Base-by-base conservation (phyloP, 2,888 invertebrate species). In the Nasonia oneida region DNA sequence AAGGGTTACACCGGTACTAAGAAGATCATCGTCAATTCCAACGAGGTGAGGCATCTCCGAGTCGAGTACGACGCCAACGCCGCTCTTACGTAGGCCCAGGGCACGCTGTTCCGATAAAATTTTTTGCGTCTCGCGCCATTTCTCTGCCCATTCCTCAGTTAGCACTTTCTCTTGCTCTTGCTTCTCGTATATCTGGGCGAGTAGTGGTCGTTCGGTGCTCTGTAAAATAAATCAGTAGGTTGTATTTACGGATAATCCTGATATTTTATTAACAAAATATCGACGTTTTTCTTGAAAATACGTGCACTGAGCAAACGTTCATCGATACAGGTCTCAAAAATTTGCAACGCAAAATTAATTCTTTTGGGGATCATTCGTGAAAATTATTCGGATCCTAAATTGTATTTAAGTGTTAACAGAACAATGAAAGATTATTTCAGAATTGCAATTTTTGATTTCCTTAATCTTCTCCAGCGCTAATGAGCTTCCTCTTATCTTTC, bases 31-130 rank as follows among this genome's bases (percentile, higher is more conserved):
- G 91, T 98, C 98, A 88, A 98, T 98, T 53, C 98, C 97, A 79
- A 98, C 97, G 6, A 98, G 95, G 94, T 98, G 98, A 0, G 98
- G 98, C 95, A 97, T 96, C 91, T 98, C 98, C 0, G 98, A 98
- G 93, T 98, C 98, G 77, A 98, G 94, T 2, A 98, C 97, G 0
- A 98, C 98, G 0, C 98, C 98, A 0, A 97, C 95, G 0, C 97
- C 97, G 71, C 98, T 97, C 94, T 98, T 98, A 70, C 98, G 94
- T 84, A 98, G 94, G 0, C 98, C 98, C 42, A 98, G 94, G 5
- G 98, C 97, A 91, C 97, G 96, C 93, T 98, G 98, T 91, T 98
- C 98, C 91, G 97, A 96, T 57, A 98, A 94, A 89, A 98, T 98
- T 89, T 96, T 96, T 92, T 98, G 98, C 0, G 98, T 97, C 91